These are phyloP conservation scores for Grallaria varia DNA, from an alignment of 2,113 vertebrate species.

Conservation along the genomic window DNA sequence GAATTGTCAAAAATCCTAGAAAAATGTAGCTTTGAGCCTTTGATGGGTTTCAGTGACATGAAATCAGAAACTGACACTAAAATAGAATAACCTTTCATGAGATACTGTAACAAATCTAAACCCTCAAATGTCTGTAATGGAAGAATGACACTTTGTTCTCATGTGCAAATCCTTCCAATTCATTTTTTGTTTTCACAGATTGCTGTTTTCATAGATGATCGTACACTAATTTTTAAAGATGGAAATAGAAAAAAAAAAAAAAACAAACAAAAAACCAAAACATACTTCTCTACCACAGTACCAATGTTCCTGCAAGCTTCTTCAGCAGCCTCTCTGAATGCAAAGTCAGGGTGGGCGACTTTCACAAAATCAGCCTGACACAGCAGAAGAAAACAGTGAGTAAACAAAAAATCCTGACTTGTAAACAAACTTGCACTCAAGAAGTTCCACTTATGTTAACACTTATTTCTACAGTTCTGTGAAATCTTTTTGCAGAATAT, in stretches of 20 bases:
- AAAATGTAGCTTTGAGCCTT: neutral
- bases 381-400: neutral
- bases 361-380: constrained; percentile 94
- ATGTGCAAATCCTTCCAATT: neutral
- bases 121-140: neutral
- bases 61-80: neutral
- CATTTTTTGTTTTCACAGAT: neutral
- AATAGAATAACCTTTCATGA: neutral
- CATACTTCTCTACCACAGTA: constrained; percentile 92
- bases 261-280: neutral
- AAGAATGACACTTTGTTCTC: neutral
- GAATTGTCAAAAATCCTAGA: neutral
- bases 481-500: neutral
- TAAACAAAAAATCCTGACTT: neutral
- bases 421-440: neutral
- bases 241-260: neutral
- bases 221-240: neutral
- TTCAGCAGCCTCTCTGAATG: constrained; percentile 90
- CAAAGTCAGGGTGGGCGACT: constrained; percentile 89
- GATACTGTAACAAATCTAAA: neutral
- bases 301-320: constrained; percentile 90
- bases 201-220: neutral
- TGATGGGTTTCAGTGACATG: neutral
- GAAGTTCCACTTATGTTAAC: neutral
- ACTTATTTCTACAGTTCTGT: neutral